A percentile compares a stretch with the other conserved stretches of the same genome.
Evolutionary conservation across 2,888 invertebrate species (phyloP).

Genomic region (Candidula unifasciata): DNA sequence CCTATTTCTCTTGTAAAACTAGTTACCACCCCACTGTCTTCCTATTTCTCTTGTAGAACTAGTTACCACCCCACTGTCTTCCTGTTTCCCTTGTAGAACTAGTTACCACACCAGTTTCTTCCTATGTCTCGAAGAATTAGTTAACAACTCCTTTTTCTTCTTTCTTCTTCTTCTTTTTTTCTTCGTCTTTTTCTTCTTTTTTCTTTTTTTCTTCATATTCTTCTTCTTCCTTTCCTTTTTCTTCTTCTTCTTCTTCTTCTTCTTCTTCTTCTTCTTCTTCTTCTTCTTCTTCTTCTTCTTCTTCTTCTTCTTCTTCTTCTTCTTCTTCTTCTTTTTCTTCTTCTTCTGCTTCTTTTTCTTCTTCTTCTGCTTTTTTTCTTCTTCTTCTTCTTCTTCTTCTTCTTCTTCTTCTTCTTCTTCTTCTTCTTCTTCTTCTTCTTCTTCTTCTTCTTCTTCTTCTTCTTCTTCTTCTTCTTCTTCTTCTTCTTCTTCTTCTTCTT

Average conservation of each 20-base stretch:
- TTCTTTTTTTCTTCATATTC: too few relatives aligned
- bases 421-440: constrained; percentile 34
- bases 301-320: constrained; percentile 34
- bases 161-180: too few relatives aligned
- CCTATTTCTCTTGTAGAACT: too few relatives aligned
- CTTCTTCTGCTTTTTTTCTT: too few relatives aligned
- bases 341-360: constrained; percentile 16
- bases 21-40: too few relatives aligned
- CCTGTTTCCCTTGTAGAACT: too few relatives aligned
- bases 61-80: too few relatives aligned
- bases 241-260: not conserved
- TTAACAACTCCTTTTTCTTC: too few relatives aligned
- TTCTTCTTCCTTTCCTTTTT: not conserved
- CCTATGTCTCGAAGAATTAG: too few relatives aligned
- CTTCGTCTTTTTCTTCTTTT: too few relatives aligned
- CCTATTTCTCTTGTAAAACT: too few relatives aligned
- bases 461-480: not conserved
- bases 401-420: constrained; percentile 34
- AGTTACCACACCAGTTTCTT: too few relatives aligned
- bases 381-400: constrained; percentile 17
- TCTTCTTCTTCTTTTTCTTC: constrained; percentile 33
- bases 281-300: constrained; percentile 34
- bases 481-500: not conserved
- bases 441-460: constrained; percentile 24
- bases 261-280: constrained; percentile 1